Evolutionary conservation across 2,888 invertebrate genomes (phyloP), one percentile per base, ranked within the genome.

Genomic region (Phyto melanocephala): DNA sequence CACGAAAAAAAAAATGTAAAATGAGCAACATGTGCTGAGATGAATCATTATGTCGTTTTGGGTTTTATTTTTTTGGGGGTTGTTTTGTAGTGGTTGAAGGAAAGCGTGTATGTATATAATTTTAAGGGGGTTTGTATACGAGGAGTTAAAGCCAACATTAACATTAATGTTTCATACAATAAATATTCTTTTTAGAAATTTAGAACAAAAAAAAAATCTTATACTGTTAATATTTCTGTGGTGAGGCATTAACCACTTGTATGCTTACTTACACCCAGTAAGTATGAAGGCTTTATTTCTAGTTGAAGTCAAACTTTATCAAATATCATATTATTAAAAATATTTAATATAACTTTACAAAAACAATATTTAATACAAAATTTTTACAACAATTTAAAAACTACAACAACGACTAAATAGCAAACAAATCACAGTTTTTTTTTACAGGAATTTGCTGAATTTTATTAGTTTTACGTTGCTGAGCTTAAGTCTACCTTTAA

Each of bases 21-120:
- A 72, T 72, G 72, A 72, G 65, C 79, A 79, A 79, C 79, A 79
- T 67, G 79, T 67, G 65, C 58, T 24, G 72, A 2, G 20, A 50
- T 71, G 77, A 77, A 20, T 70, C 77, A 77, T 47, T 24, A 75
- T 28, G 24, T 24, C 24, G 56, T 35, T 17, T 52, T 2, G 50
- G 24, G 33, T 7, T n/a, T 28, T 54, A 0, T 17, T 15, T 11
- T 37, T 28, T 75, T 67, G 24, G 65, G 65, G 75, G 72, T 72
- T 52, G 72, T 62, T 72, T 35, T 33, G 17, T 50, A 65, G 52
- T 54, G n/a, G 6, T 72, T 13, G 11, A 13, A 20, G 28, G n/a
- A 11, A 17, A 54, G 56, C 20, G 40, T 42, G 52, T 33, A 40
- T 40, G 28, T 40, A n/a, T n/a, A n/a, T 20, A 50, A 8, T 10